These are phyloP conservation scores for Philopedon plagiatum DNA, from an alignment of 2,888 invertebrate genomes.

Conservation along the genomic window DNA sequence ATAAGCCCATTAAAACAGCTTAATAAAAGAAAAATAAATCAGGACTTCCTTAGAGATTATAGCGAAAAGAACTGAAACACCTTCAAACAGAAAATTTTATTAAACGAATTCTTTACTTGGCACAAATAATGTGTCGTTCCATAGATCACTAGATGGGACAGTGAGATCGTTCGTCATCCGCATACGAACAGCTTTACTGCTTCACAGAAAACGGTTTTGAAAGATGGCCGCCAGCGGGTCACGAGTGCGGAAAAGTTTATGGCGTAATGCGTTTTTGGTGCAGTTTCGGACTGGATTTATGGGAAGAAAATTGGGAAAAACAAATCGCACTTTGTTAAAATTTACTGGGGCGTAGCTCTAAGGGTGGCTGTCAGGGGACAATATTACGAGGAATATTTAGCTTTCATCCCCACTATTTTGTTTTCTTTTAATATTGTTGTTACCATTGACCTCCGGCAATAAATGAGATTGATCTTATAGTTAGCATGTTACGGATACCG, in stretches of 20 bases:
- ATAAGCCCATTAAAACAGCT: too few relatives aligned
- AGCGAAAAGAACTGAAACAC: too few relatives aligned
- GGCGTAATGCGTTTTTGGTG: constrained; percentile 49
- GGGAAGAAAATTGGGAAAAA: constrained; percentile 34
- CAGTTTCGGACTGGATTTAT: constrained; percentile 41
- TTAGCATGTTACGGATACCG: too few relatives aligned
- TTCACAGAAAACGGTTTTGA: constrained; percentile 51
- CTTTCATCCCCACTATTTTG: too few relatives aligned
- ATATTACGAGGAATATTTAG: too few relatives aligned
- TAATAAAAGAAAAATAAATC: too few relatives aligned
- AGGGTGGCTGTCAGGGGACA: too few relatives aligned
- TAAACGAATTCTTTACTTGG: constrained; percentile 38
- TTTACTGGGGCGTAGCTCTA: neutral
- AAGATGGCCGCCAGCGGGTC: constrained; percentile 50
- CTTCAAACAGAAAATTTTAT: constrained; percentile 34
- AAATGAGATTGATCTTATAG: too few relatives aligned
- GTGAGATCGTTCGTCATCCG: constrained; percentile 56
- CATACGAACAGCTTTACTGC: constrained; percentile 57
- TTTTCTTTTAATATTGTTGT: too few relatives aligned
- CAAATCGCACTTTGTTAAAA: constrained; percentile 1
- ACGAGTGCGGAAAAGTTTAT: constrained; percentile 50
- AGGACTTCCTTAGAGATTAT: too few relatives aligned
- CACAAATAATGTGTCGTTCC: constrained; percentile 54
- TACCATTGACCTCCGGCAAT: too few relatives aligned
- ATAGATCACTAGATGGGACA: constrained; percentile 58